Evolutionary conservation across 2,797 vertebrate genomes (phyloP).

Genomic region (Mus spretus): DNA sequence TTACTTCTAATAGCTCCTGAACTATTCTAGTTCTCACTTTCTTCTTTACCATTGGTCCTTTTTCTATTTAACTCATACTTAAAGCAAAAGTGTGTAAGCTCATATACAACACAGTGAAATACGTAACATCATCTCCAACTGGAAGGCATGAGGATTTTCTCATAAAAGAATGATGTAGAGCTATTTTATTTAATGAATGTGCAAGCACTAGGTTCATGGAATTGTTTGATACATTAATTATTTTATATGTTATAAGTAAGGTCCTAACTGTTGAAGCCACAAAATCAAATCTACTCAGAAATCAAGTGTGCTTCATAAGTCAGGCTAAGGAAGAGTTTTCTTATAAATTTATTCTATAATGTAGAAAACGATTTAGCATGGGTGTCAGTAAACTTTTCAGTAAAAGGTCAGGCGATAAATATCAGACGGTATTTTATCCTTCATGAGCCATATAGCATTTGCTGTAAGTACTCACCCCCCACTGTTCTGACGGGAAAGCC

Average conservation of each 20-base stretch:
- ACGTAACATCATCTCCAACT: background rate
- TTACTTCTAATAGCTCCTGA: background rate
- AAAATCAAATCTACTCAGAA: conserved; percentile 31
- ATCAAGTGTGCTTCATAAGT: background rate
- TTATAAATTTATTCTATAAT: background rate
- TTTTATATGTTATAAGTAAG: conserved; percentile 23
- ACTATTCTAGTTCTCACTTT: conserved; percentile 13
- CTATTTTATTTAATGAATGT: conserved; percentile 44
- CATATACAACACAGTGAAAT: background rate
- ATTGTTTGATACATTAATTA: background rate
- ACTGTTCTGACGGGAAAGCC: background rate
- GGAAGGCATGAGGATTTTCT: background rate
- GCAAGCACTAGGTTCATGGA: conserved; percentile 13
- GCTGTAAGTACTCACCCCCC: background rate
- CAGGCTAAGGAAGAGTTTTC: background rate
- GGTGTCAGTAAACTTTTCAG: background rate
- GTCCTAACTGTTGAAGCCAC: conserved; percentile 1
- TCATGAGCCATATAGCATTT: background rate
- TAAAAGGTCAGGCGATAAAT: conserved; percentile 16
- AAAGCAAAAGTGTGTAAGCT: background rate
- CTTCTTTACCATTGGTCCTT: conserved; percentile 18
- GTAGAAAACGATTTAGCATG: background rate
- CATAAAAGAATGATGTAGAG: background rate
- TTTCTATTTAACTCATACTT: conserved; percentile 39
- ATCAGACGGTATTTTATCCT: background rate